A percentile compares a stretch with the other conserved stretches of the same genome.
Evolutionary conservation across 2,797 vertebrate species (phyloP).

Genomic region (Etheostoma perlongum): DNA sequence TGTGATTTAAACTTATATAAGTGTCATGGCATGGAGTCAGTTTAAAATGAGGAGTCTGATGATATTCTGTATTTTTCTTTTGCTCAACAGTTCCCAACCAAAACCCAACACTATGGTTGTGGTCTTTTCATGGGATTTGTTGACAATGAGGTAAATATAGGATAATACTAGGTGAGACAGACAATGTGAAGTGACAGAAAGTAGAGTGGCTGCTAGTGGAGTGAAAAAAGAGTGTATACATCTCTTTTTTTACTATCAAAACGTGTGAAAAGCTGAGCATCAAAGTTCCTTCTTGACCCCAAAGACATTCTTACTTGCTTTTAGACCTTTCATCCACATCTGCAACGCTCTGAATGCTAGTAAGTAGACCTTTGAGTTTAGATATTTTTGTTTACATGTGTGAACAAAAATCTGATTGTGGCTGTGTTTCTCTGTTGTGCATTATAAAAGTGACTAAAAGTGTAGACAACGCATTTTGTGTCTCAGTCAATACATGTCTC

Average conservation of each 20-base stretch:
- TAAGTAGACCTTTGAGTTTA: neutral
- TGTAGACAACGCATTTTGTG: too few species aligned
- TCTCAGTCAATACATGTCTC: too few species aligned
- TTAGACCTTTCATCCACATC: neutral
- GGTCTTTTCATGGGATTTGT: conserved; percentile 27
- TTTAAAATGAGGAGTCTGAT: neutral
- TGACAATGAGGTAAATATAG: neutral
- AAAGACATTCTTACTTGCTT: neutral
- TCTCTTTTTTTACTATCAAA: neutral
- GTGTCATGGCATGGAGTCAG: neutral
- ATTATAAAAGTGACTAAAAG: neutral
- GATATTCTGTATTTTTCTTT: neutral
- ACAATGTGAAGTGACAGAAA: neutral
- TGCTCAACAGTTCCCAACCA: neutral
- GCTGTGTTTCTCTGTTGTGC: neutral
- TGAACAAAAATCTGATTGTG: neutral
- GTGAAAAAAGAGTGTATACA: neutral
- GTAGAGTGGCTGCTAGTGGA: neutral
- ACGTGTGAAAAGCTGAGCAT: neutral
- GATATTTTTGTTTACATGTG: neutral
- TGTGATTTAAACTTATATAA: neutral
- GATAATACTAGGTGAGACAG: too few species aligned
- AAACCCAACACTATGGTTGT: neutral
- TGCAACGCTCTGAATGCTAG: neutral
- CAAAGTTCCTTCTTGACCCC: neutral